phyloP scores from a whole-genome alignment of 2,888 invertebrate species.

The Tortrix viridana region DNA sequence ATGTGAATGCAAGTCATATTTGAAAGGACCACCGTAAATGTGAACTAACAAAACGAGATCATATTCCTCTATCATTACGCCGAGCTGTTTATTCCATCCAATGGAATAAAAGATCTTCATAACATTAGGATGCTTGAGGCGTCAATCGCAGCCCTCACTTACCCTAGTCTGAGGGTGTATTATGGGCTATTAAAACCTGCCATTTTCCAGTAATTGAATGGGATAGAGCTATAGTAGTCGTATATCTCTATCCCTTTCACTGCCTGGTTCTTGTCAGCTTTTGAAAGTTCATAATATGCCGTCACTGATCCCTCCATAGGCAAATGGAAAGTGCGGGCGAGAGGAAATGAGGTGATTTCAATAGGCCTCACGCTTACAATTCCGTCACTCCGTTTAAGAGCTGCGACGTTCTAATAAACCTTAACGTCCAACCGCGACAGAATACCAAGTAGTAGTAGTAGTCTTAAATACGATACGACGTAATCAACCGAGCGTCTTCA shows the following conservation, averaged over 20 bases:
- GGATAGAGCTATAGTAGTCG: too few species aligned
- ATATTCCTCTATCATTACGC: conserved; percentile 3
- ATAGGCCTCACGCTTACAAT: conserved; percentile 37
- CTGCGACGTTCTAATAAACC: conserved; percentile 38
- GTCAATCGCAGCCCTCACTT: conserved; percentile 28
- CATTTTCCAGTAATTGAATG: too few species aligned
- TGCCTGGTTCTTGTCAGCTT: too few species aligned
- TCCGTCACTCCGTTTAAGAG: conserved; percentile 36
- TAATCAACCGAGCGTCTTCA: too few species aligned
- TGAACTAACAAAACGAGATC: conserved; percentile 5
- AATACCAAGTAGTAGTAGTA: conserved; percentile 37
- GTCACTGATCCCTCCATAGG: conserved; percentile 29
- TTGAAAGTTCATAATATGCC: too few species aligned
- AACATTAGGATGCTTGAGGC: conserved; percentile 19
- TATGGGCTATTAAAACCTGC: too few species aligned
- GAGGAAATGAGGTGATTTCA: conserved; percentile 38
- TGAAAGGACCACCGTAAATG: conserved; percentile 5
- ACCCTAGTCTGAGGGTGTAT: conserved; percentile 16
- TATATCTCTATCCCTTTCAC: too few species aligned
- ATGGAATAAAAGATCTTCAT: conserved; percentile 20
- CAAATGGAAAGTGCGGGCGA: conserved; percentile 33
- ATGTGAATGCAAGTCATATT: too few species aligned
- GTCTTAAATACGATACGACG: neutral
- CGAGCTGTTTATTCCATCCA: conserved; percentile 12
- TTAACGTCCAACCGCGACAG: conserved; percentile 28